Percentiles rank a stretch among this genome's conserved stretches.
Evolutionary conservation across 2,797 vertebrate genomes (phyloP).

Genomic region (Prunella strophiata): DNA sequence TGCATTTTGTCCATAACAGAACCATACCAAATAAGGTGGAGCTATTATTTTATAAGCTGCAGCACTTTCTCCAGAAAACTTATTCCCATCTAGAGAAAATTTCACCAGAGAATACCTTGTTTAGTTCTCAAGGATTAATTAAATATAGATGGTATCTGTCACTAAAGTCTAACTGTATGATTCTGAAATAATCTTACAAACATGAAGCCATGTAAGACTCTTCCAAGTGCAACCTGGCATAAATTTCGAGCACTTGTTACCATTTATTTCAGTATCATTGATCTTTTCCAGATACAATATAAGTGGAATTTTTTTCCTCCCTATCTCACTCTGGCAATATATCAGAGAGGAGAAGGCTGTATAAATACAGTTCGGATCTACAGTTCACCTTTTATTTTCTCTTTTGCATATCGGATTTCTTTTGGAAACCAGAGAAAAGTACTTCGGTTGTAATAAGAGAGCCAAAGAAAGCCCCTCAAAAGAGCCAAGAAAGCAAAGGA

Average conservation of each 20-base stretch:
- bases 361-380: not conserved
- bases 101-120: not conserved
- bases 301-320: not conserved
- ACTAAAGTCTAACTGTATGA: not conserved
- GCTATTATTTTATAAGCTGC: not conserved
- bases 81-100: not conserved
- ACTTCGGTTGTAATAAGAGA: not conserved
- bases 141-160: not conserved
- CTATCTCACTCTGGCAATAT: not conserved
- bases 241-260: not conserved
- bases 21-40: not conserved
- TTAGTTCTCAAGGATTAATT: not conserved
- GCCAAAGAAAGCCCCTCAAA: not conserved
- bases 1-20: not conserved
- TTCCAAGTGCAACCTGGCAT: not conserved
- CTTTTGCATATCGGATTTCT: not conserved
- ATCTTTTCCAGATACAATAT: not conserved
- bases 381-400: not conserved
- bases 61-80: not conserved
- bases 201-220: accelerated
- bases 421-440: too few relatives aligned
- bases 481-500: not conserved
- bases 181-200: not conserved
- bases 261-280: not conserved
- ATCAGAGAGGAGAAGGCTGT: not conserved